Base-by-base conservation (phyloP, 2,113 vertebrate genomes). In the Zosterops hypoxanthus region DNA sequence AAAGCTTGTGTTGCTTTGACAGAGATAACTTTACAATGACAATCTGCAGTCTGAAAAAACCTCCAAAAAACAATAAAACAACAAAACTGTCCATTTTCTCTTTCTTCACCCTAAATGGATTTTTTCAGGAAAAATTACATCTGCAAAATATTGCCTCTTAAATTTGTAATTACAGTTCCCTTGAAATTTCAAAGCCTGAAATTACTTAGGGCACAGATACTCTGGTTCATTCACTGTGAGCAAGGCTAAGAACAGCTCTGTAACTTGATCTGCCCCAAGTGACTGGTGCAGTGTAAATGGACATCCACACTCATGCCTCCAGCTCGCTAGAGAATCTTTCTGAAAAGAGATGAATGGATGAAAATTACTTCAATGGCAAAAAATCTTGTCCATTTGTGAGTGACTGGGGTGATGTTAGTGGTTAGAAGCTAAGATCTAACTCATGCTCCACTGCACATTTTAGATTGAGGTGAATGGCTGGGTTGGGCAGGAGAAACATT, bases 251-350 rank as follows among this genome's bases (percentile, higher is more conserved):
- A 90, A 56, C n/a, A 39, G 29, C 17, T 63, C 65, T 84, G 47
- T 11, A 24, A 16, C 25, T 15, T 3, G 3, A 2, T 80, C 76
- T 86, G 68, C 36, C 55, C 19, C 2, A 2, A n/a, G 12, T 0
- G 2, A 70, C 33, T 24, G 28, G 4, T 71, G 46, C 1, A 2
- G 14, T 63, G 14, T 49, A 25, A 65, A 57, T 4, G 1, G 53
- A 64, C 6, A 5, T 88, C 29, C 53, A 52, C 8, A 10, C 25
- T 63, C 2, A 0, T 0, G 1, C 34, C 63, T 63, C 61, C 36
- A 79, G 34, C 34, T 88, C 24, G 56, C 57, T 34, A n/a, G 53
- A 71, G 61, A 63, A 44, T 49, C 52, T 17, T 84, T 87, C 13
- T 52, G 61, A 85, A 73, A 85, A 79, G 42, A 50, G 21, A 44